A percentile compares a stretch with the other conserved stretches of the same genome.
Evolutionary conservation across 2,113 vertebrate genomes (phyloP).

Genomic region (Macquaria ambigua): DNA sequence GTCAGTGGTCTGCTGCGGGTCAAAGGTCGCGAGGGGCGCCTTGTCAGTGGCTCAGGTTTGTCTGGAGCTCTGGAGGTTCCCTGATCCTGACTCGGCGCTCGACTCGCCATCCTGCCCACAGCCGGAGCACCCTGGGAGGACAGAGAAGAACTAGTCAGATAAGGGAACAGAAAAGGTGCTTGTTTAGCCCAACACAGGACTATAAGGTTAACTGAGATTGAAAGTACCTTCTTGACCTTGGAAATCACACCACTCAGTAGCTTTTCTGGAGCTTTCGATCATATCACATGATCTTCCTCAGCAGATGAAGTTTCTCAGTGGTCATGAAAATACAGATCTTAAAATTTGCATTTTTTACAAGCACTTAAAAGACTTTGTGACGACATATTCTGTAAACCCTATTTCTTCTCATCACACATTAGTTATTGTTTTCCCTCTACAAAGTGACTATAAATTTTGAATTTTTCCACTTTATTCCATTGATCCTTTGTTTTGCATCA

Average conservation of each 20-base stretch:
- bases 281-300: neutral
- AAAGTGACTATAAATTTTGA: neutral
- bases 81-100: conserved; percentile 66
- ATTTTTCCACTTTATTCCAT: neutral
- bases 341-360: too few species aligned
- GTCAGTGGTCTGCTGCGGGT: conserved; percentile 80
- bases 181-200: neutral
- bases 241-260: too few species aligned
- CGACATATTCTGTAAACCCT: neutral
- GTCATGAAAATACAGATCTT: too few species aligned
- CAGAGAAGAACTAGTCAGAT: conserved; percentile 27
- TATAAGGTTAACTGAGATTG: neutral
- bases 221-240: neutral
- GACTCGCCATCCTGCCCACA: conserved; percentile 47
- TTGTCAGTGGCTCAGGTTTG: conserved; percentile 59
- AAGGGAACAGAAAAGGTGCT: neutral
- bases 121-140: conserved; percentile 70
- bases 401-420: neutral
- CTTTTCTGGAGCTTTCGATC: neutral
- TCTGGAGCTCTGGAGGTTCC: conserved; percentile 62
- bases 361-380: neutral
- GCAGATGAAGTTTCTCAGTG: too few species aligned
- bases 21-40: conserved; percentile 64
- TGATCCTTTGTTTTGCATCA: neutral
- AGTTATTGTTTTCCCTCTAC: neutral